A percentile compares a stretch with the other conserved stretches of the same genome.
phyloP scores from a whole-genome alignment of 2,888 invertebrate genomes.

The Frankliniella fusca region DNA sequence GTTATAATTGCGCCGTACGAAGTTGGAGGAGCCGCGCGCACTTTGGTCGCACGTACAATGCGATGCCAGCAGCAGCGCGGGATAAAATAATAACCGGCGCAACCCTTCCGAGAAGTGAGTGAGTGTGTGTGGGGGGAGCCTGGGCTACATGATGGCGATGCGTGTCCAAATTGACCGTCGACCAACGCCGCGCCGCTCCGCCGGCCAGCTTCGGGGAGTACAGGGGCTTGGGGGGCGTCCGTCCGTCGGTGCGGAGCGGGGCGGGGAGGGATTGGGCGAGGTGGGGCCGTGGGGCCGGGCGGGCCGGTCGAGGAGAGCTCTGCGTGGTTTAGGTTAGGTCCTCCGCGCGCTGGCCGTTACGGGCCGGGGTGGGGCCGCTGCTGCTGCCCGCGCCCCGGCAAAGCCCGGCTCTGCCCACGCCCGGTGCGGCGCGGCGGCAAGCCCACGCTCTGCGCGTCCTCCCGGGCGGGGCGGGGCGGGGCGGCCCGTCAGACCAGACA shows the following conservation, averaged over 20 bases:
- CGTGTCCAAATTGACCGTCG: conserved; percentile 1
- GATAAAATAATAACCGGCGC: neutral
- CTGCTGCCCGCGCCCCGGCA: no score
- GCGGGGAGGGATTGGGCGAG: no score
- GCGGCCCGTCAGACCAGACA: neutral
- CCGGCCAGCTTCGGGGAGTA: neutral
- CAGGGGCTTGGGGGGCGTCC: neutral
- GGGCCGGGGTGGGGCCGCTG: no score
- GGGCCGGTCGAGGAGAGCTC: no score
- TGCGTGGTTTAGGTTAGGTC: no score
- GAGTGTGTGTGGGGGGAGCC: neutral
- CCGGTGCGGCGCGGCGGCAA: neutral
- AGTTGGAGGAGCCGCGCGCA: neutral
- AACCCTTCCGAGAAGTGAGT: neutral
- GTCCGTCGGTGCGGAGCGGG: neutral
- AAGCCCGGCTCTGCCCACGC: neutral
- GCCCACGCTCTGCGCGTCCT: no score
- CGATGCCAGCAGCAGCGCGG: neutral
- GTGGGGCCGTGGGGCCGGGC: no score
- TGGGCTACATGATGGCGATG: neutral
- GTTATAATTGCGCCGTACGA: neutral
- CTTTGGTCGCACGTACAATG: neutral
- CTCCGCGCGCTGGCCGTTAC: no score
- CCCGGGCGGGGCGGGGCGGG: neutral
- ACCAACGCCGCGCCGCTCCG: neutral